Base-by-base conservation (phyloP, 2,888 invertebrate species). In the Camptogramma bilineatum region DNA sequence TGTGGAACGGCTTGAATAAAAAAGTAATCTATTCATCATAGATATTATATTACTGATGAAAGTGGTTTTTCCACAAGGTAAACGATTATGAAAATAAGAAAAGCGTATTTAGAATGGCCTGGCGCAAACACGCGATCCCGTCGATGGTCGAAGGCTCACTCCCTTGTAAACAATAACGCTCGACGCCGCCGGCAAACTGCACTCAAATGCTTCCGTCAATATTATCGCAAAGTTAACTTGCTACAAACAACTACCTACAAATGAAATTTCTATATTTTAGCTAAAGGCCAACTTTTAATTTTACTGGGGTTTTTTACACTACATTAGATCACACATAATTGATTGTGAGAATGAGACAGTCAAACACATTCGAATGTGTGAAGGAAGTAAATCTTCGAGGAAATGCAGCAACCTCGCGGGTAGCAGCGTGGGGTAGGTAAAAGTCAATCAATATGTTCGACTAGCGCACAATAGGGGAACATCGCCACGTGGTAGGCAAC, bases 361-460 rank as follows among this genome's bases (percentile, higher is more conserved):
- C 50, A 55, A 47, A 24, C 7, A 28, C 16, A 46, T 24, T 34
- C 9, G 7, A 16, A 60, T 60, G 42, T 53, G 53, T 64, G 52
- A 21, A 28, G 52, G 52, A 42, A 48, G 42, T 39, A 42, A 13
- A 17, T 28, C 54, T 72, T 65, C 39, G 60, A 83, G 79, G 80
- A 85, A 88, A 84, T 88, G 85, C 86, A 88, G 70, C 73, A 70
- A 66, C 69, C 66, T 71, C 64, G 73, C 68, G 74, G 71, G 67
- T 57, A 71, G 70, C 69, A 69, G 76, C 70, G 63, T 72, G 69
- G 70, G 64, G 72, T 69, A 77, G 77, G 78, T 71, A 69, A 74
- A 73, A 84, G 79, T 83, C 85, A 90, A 90, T 90, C 90, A 86
- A 89, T 89, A 88, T 80, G 76, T 80, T 77, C 75, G 81, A 72